These are phyloP conservation scores for Caenorhabditis tropicalis DNA, from an alignment of 1,140 invertebrate species.

Conservation along the genomic window DNA sequence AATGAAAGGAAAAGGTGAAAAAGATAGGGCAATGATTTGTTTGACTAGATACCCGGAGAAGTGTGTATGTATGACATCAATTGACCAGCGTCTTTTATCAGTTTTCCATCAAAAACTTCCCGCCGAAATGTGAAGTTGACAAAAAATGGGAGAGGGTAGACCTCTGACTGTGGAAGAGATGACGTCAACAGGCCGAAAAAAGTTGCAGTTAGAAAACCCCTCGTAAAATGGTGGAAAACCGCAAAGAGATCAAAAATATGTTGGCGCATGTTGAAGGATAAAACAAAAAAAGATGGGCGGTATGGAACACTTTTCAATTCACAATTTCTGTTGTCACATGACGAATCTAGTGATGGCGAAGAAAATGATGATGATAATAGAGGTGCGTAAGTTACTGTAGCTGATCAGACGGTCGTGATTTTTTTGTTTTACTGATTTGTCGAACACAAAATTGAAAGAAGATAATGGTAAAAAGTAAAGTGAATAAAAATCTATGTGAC, in stretches of 20 bases:
- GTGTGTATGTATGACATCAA: conserved; percentile 17
- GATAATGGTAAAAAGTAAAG: neutral
- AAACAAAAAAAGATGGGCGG: conserved; percentile 14
- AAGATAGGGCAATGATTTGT: conserved; percentile 11
- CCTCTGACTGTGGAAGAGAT: neutral
- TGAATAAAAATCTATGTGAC: neutral
- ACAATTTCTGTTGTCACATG: neutral
- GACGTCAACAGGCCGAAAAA: conserved; percentile 35
- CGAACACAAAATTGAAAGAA: neutral
- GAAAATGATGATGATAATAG: neutral
- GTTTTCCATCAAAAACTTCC: neutral
- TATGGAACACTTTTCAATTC: conserved; percentile 10
- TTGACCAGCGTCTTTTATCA: conserved; percentile 27
- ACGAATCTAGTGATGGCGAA: neutral
- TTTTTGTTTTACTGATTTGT: neutral
- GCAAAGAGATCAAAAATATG: conserved; percentile 20
- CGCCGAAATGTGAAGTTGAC: neutral
- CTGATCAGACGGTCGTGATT: neutral
- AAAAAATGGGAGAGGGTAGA: neutral
- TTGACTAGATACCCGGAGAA: conserved; percentile 2
- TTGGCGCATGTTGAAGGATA: neutral
- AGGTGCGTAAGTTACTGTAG: neutral
- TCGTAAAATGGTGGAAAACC: neutral
- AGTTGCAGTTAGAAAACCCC: conserved; percentile 22
- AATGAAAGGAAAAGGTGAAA: neutral